Percentiles rank a stretch among this genome's conserved stretches.
Evolutionary conservation across 2,113 vertebrate genomes (phyloP).

Genomic region (Pomatostomus ruficeps): DNA sequence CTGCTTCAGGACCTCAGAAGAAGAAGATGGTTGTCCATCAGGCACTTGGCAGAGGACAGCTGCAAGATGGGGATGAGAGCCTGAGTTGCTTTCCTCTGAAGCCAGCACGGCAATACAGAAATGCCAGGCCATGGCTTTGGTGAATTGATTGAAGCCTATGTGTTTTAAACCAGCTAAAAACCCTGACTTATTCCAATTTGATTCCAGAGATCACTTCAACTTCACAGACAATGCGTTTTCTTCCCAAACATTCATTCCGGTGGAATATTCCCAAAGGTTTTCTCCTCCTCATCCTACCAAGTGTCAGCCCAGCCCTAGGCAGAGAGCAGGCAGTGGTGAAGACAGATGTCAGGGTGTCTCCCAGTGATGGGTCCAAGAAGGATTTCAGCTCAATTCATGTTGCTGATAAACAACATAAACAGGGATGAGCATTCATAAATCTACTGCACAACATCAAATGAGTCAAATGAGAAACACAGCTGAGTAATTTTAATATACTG

Average conservation of each 20-base stretch:
- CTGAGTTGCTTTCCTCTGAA: neutral
- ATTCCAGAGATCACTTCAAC: neutral
- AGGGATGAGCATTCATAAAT: neutral
- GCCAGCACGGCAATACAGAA: fast-evolving
- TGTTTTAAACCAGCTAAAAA: neutral
- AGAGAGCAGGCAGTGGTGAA: neutral
- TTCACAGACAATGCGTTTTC: neutral
- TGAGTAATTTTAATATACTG: neutral
- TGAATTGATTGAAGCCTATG: fast-evolving
- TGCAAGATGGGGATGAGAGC: fast-evolving
- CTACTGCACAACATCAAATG: neutral
- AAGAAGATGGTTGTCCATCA: neutral
- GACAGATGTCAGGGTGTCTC: neutral
- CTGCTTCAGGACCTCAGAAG: neutral
- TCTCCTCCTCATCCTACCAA: neutral
- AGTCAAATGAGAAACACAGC: neutral
- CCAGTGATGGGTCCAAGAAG: fast-evolving
- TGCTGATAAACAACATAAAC: neutral
- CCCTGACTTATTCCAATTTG: fast-evolving
- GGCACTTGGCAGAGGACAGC: too few species aligned
- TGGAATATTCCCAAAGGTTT: neutral
- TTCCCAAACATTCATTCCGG: neutral
- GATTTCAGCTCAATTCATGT: neutral
- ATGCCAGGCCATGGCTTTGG: neutral
- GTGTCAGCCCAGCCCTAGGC: fast-evolving